A percentile compares a stretch with the other conserved stretches of the same genome.
Conservation (phyloP, 2,113 vertebrate species). For the Xiphophorus hellerii region DNA sequence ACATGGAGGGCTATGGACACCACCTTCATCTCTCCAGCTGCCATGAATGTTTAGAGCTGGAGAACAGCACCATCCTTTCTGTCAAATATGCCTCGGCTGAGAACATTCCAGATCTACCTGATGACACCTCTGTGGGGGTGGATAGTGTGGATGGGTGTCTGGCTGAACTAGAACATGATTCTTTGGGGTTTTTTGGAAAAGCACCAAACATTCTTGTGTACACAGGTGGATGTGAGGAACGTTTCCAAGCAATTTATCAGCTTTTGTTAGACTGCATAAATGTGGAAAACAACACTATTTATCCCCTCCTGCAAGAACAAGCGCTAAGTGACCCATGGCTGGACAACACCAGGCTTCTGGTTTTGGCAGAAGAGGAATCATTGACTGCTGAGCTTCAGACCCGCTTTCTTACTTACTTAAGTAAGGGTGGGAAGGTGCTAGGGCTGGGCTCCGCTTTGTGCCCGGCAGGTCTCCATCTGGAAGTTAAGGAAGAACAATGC, state of each 20-base stretch:
- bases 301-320: slow-evolving; percentile 82
- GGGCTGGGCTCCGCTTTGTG: slow-evolving; percentile 83
- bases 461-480: slow-evolving; percentile 79
- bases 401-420: slow-evolving; percentile 84
- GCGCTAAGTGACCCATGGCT: slow-evolving; percentile 87
- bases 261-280: slow-evolving; percentile 84
- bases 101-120: slow-evolving; percentile 87
- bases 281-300: slow-evolving; percentile 82
- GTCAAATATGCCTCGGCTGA: slow-evolving; percentile 89
- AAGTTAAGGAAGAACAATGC: slow-evolving; percentile 32
- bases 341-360: slow-evolving; percentile 85
- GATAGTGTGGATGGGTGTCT: slow-evolving; percentile 17
- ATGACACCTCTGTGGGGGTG: slow-evolving; percentile 57
- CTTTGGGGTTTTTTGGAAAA: slow-evolving; percentile 55
- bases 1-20: slow-evolving; percentile 72
- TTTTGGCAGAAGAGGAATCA: slow-evolving; percentile 80
- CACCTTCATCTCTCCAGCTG: slow-evolving; percentile 92
- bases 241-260: slow-evolving; percentile 71
- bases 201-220: slow-evolving; percentile 91
- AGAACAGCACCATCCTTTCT: slow-evolving; percentile 93
- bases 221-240: slow-evolving; percentile 71
- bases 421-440: slow-evolving; percentile 87
- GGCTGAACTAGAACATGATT: slow-evolving; percentile 35
- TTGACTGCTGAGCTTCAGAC: slow-evolving; percentile 74
- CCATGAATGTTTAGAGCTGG: slow-evolving; percentile 90